These are phyloP conservation scores for Chaetophractus vellerosus DNA, from an alignment of 2,797 vertebrate species.

Conservation along the genomic window DNA sequence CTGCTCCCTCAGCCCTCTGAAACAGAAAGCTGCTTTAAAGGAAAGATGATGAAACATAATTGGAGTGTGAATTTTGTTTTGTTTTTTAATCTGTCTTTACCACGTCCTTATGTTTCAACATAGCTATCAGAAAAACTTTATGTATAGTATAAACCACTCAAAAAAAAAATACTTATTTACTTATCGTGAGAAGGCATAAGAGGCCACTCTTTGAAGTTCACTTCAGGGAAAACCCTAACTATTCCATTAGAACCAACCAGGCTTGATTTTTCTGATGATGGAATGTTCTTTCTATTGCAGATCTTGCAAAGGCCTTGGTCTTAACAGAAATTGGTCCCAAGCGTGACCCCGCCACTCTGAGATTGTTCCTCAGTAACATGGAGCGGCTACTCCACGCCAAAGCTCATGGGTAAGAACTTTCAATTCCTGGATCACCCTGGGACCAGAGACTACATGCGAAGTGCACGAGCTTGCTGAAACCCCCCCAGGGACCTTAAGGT, in stretches of 20 bases:
- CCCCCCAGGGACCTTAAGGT: background rate
- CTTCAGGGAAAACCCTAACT: background rate
- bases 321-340: conserved; percentile 94
- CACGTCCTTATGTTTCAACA: background rate
- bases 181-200: background rate
- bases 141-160: background rate
- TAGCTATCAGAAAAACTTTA: background rate
- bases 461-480: background rate
- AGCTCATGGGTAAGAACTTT: conserved; percentile 91
- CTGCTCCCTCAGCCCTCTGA: background rate
- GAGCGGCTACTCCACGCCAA: conserved; percentile 92
- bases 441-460: background rate
- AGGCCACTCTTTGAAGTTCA: background rate
- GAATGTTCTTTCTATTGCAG: conserved; percentile 87
- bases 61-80: background rate
- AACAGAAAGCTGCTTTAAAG: background rate
- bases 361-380: conserved; percentile 93
- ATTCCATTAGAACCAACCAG: background rate
- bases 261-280: background rate
- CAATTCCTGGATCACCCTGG: background rate
- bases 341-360: conserved; percentile 93
- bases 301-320: conserved; percentile 94
- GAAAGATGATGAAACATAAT: background rate
- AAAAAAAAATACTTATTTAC: background rate
- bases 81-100: background rate